Base-by-base conservation (phyloP, 2,113 vertebrate species). In the Pluvialis apricaria region DNA sequence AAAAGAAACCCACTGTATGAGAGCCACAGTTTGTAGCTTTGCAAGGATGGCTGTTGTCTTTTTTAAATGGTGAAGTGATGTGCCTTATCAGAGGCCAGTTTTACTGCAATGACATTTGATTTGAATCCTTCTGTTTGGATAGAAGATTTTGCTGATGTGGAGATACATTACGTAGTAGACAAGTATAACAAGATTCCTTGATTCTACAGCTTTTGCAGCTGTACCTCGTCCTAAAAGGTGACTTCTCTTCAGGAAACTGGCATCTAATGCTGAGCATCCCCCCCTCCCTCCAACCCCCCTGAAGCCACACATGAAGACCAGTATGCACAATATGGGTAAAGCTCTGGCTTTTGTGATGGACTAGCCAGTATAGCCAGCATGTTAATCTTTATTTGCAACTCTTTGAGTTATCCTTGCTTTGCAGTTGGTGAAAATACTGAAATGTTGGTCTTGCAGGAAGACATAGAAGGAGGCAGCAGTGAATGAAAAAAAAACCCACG, bases 231-330 rank as follows among this genome's bases (percentile, higher is more conserved):
- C n/a, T 49, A 44, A 57, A 84, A 69, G 34, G 31, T 54, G 54
- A 55, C 29, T 90, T 60, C 51, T 86, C 9, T 20, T 91, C 51
- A 85, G 81, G 52, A 85, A 88, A n/a, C 13, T 54, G 65, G n/a
- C 42, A 55, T 83, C 28, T 92, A 42, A 29, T 88, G n/a, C 60
- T 82, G 73, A 84, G 40, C 42, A 66, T 66, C 29, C 20, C 19
- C 6, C 5, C 7, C 34, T 10, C 21, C 6, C n/a, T 5, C 13
- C 11, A 57, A 0, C 29, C 25, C 8, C 31, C 11, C 38, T 57
- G 66, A 69, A 77, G 70, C 40, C 47, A 40, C 11, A 6, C 10
- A 7, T 68, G 57, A 38, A 82, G 61, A 47, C 32, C 24, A 32
- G 13, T 38, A 24, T 32, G 34, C 21, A n/a, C 77, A 69, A 11